Evolutionary conservation across 2,113 vertebrate species (phyloP).

Genomic region (Pipra filicauda): DNA sequence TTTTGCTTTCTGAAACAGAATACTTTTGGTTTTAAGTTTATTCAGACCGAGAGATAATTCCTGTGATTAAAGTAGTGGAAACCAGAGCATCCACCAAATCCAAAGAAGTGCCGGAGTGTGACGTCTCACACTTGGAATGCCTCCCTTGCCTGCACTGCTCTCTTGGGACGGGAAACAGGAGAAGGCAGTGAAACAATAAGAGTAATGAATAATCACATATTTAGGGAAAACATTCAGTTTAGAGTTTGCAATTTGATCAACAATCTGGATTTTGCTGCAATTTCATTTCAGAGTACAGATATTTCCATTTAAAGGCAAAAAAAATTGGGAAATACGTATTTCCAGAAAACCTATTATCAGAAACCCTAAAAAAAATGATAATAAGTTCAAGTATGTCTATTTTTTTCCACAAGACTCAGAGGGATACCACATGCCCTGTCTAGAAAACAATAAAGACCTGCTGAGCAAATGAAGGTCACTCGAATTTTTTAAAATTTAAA

Average conservation of each 20-base stretch:
- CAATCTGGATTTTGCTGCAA: background rate
- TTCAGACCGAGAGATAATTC: constrained; percentile 5
- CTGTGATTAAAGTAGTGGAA: constrained; percentile 12
- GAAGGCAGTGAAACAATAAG: constrained; percentile 21
- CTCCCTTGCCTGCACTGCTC: constrained; percentile 18
- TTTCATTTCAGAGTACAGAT: background rate
- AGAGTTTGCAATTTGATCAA: background rate
- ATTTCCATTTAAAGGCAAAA: background rate
- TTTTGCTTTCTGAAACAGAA: background rate
- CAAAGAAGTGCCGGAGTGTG: background rate
- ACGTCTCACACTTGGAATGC: constrained; percentile 1
- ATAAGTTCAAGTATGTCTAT: background rate
- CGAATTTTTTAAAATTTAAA: background rate
- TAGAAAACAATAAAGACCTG: background rate
- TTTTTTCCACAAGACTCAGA: background rate
- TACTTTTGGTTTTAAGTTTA: background rate
- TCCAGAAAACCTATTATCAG: background rate
- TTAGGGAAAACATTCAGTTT: constrained; percentile 7
- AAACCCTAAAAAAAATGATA: background rate
- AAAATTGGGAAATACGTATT: background rate
- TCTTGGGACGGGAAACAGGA: constrained; percentile 33
- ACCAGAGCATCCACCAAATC: constrained; percentile 32
- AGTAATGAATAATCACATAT: constrained; percentile 46
- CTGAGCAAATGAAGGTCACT: background rate
- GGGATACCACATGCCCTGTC: background rate